These are phyloP conservation scores for Diarsia mendica DNA, from an alignment of 2,888 invertebrate genomes.

Conservation along the genomic window DNA sequence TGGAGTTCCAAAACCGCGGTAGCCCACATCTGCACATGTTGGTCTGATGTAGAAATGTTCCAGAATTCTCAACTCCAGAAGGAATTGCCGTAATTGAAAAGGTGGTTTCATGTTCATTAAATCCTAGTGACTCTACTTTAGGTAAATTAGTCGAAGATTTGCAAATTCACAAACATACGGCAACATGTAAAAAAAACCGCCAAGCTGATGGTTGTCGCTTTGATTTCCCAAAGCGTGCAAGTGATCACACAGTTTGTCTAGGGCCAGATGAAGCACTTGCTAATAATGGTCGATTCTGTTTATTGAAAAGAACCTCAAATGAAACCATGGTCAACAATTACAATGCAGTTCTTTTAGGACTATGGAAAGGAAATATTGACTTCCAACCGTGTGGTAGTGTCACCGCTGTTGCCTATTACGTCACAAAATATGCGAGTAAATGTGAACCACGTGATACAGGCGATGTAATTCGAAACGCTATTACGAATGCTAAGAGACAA, in stretches of 20 bases:
- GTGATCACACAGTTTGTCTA: conserved; percentile 55
- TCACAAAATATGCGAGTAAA: conserved; percentile 69
- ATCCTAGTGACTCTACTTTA: not conserved
- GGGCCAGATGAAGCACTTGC: conserved; percentile 65
- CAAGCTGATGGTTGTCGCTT: conserved; percentile 55
- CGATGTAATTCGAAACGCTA: conserved; percentile 61
- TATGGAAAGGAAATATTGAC: conserved; percentile 74
- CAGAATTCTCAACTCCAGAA: conserved; percentile 53
- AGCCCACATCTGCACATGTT: conserved; percentile 67
- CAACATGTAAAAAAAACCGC: conserved; percentile 61
- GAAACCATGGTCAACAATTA: conserved; percentile 71
- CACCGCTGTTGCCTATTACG: conserved; percentile 70
- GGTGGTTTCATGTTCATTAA: conserved; percentile 65
- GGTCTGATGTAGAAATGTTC: conserved; percentile 64
- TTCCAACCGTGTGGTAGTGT: conserved; percentile 72
- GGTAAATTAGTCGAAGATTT: conserved; percentile 23
- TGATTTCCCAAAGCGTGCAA: conserved; percentile 60
- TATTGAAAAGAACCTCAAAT: conserved; percentile 63
- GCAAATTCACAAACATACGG: conserved; percentile 64
- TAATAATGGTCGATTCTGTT: conserved; percentile 70
- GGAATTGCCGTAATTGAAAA: conserved; percentile 57
- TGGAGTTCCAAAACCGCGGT: conserved; percentile 74
- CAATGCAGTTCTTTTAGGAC: conserved; percentile 60
- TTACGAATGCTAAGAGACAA: conserved; percentile 58
- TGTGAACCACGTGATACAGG: conserved; percentile 67